These are phyloP conservation scores for Pteropus rufus DNA, from an alignment of 2,797 vertebrate species.

Conservation along the genomic window DNA sequence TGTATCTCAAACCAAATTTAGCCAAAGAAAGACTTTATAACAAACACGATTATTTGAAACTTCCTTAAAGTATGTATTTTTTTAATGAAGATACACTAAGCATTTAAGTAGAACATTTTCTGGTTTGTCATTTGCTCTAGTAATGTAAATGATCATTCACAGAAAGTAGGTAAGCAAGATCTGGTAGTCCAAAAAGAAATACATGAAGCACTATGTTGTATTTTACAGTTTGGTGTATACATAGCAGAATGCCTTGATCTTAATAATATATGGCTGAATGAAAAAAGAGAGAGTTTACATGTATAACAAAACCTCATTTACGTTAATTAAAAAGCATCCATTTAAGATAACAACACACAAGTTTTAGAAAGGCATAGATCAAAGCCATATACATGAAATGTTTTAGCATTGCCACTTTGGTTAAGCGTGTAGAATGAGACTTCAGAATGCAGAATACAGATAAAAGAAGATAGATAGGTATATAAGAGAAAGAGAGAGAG, in stretches of 20 bases:
- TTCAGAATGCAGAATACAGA: neutral
- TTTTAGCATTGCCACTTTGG: neutral
- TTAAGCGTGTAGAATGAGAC: neutral
- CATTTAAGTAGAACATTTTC: neutral
- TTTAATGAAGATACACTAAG: neutral
- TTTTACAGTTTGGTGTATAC: neutral
- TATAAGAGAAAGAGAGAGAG: neutral
- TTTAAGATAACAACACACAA: neutral
- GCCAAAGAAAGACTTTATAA: neutral
- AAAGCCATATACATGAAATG: neutral
- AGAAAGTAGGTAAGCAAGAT: neutral
- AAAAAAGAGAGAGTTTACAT: neutral
- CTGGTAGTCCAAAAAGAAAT: neutral
- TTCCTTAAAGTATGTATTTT: neutral
- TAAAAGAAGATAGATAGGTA: neutral
- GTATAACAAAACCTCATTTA: neutral
- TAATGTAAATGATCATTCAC: neutral
- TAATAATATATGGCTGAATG: neutral
- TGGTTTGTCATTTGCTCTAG: neutral
- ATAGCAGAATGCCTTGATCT: accelerated
- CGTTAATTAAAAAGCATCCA: neutral
- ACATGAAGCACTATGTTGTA: neutral
- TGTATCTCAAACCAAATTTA: constrained; percentile 28
- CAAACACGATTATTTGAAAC: neutral
- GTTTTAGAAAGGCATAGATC: neutral